Conservation (phyloP, 2,888 invertebrate species). For the Baronia brevicornis region DNA sequence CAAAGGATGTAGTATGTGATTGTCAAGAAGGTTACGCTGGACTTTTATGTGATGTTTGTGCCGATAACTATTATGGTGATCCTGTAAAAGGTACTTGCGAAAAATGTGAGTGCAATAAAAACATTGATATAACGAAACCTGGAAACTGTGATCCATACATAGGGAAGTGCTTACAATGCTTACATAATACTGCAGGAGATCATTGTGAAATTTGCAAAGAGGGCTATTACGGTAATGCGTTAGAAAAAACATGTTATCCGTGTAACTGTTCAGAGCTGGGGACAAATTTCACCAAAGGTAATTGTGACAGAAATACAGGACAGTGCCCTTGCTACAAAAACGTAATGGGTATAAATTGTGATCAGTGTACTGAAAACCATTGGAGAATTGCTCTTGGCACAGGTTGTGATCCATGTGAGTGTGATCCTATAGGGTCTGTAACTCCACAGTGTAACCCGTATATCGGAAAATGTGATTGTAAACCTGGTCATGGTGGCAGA, state of each 20-base stretch:
- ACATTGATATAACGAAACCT: slow-evolving; percentile 87
- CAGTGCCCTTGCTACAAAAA: slow-evolving; percentile 97
- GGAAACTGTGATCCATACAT: slow-evolving; percentile 95
- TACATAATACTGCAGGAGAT: slow-evolving; percentile 93
- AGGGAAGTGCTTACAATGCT: slow-evolving; percentile 94
- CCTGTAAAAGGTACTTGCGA: slow-evolving; percentile 92
- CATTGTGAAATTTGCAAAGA: slow-evolving; percentile 93
- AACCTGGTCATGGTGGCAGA: slow-evolving; percentile 93
- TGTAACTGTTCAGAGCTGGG: slow-evolving; percentile 94
- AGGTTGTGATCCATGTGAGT: slow-evolving; percentile 95
- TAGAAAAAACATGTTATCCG: slow-evolving; percentile 81
- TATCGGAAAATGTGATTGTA: slow-evolving; percentile 95
- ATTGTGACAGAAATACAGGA: slow-evolving; percentile 89
- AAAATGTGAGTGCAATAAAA: slow-evolving; percentile 93
- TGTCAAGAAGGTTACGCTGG: slow-evolving; percentile 92
- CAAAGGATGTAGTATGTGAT: slow-evolving; percentile 93
- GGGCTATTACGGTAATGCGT: slow-evolving; percentile 93
- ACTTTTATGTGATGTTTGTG: slow-evolving; percentile 92
- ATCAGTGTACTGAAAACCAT: slow-evolving; percentile 91
- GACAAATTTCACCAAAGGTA: slow-evolving; percentile 83
- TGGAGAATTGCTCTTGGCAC: slow-evolving; percentile 97
- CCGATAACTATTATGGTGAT: slow-evolving; percentile 96
- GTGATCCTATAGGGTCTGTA: slow-evolving; percentile 91
- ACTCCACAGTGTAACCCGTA: slow-evolving; percentile 90
- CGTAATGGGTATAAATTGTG: slow-evolving; percentile 92